Evolutionary conservation across 2,113 vertebrate genomes (phyloP).

Genomic region (Brachypodius melanocephalos): DNA sequence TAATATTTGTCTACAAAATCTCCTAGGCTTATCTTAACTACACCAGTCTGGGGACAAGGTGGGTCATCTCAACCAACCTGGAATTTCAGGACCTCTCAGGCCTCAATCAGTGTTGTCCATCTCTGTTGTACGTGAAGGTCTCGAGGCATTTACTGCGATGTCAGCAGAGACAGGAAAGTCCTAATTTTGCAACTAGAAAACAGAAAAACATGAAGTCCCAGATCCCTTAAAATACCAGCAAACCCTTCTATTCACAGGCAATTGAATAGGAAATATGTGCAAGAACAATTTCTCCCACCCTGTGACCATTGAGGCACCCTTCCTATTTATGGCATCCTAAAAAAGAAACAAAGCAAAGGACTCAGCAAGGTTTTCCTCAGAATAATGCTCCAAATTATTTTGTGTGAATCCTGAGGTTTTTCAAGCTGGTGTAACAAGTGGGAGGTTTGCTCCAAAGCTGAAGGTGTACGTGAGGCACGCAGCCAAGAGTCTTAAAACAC

Average conservation of each 20-base stretch:
- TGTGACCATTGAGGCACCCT: not conserved
- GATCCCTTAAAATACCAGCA: not conserved
- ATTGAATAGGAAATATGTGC: not conserved
- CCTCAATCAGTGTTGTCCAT: not conserved
- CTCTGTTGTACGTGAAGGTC: not conserved
- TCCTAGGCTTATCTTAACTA: not conserved
- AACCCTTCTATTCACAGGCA: not conserved
- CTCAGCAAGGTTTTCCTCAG: not conserved
- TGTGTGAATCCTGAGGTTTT: not conserved
- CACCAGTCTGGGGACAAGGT: not conserved
- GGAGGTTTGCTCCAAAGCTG: not conserved
- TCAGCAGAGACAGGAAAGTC: not conserved
- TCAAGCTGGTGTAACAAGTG: not conserved
- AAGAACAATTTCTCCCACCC: not conserved
- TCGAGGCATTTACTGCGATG: fast-evolving
- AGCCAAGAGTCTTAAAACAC: not conserved
- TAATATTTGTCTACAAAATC: not conserved
- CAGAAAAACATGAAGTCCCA: not conserved
- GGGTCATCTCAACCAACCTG: not conserved
- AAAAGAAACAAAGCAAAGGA: not conserved
- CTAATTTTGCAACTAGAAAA: not conserved
- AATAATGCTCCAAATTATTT: not conserved
- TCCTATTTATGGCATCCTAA: not conserved
- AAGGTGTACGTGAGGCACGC: not conserved
- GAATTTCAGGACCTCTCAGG: not conserved